These are phyloP conservation scores for Antrozous pallidus DNA, from an alignment of 2,797 vertebrate genomes.

Conservation along the genomic window DNA sequence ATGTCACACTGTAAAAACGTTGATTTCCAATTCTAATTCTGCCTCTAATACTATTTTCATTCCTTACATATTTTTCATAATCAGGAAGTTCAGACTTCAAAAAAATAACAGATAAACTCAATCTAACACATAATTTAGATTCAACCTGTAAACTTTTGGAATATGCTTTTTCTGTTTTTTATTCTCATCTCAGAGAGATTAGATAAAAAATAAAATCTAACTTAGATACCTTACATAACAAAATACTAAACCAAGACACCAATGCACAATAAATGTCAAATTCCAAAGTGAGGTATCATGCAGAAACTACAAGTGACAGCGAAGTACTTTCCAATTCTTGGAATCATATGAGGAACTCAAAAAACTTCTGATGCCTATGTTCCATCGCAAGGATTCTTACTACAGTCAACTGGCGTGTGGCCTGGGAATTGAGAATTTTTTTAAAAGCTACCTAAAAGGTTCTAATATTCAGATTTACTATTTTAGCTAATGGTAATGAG, in stretches of 20 bases:
- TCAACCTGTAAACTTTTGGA: neutral
- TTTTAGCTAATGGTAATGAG: neutral
- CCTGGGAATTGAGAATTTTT: neutral
- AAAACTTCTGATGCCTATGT: neutral
- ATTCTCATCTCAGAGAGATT: conserved; percentile 11
- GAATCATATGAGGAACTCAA: neutral
- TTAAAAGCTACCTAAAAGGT: neutral
- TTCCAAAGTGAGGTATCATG: conserved; percentile 23
- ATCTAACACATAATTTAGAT: conserved; percentile 31
- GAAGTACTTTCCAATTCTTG: neutral
- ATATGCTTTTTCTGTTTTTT: neutral
- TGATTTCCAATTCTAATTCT: conserved; percentile 33
- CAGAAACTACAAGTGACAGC: conserved; percentile 26
- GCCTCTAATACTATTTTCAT: neutral
- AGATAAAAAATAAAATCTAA: conserved; percentile 10
- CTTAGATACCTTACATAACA: neutral
- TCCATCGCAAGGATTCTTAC: neutral
- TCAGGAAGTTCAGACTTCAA: conserved; percentile 22
- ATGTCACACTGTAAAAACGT: neutral
- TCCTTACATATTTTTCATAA: neutral
- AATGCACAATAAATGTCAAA: neutral
- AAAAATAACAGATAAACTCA: conserved; percentile 16
- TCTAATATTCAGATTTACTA: neutral
- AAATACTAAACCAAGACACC: neutral
- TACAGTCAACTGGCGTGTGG: neutral